phyloP scores from a whole-genome alignment of 2,797 vertebrate species.

The Graptemys geographica region DNA sequence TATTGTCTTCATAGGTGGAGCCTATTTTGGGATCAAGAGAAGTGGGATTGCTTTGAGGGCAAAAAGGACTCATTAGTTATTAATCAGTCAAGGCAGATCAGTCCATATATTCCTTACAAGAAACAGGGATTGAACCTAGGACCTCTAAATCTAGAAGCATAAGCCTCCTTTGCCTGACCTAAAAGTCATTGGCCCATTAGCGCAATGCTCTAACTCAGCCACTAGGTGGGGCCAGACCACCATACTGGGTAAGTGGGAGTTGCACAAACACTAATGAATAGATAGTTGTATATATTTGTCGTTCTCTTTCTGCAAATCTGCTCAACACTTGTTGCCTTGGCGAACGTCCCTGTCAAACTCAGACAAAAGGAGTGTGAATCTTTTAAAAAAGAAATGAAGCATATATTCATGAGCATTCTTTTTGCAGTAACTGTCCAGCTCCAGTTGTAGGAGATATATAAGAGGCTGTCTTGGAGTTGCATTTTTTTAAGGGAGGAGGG shows the following conservation, averaged over 20 bases:
- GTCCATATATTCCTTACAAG: background rate
- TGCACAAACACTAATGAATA: background rate
- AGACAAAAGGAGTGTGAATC: background rate
- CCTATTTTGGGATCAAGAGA: background rate
- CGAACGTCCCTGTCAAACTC: background rate
- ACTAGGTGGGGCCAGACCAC: background rate
- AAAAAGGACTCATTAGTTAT: background rate
- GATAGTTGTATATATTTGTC: background rate
- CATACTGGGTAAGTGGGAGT: background rate
- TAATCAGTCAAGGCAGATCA: background rate
- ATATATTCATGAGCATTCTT: background rate
- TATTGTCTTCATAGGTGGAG: too few species aligned
- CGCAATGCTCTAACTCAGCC: background rate
- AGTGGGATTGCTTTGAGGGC: background rate
- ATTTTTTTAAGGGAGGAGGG: background rate
- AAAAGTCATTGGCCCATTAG: background rate
- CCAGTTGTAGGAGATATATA: background rate
- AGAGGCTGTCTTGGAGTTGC: background rate
- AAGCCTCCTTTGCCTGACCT: background rate
- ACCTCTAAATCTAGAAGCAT: background rate
- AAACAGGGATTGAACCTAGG: background rate
- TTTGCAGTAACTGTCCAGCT: background rate
- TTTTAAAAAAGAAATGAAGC: background rate
- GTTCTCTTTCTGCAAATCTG: background rate
- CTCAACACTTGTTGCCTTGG: background rate